Percentiles rank a stretch among this genome's conserved stretches.
phyloP scores from a whole-genome alignment of 2,113 vertebrate species.

The Serilophus lunatus region DNA sequence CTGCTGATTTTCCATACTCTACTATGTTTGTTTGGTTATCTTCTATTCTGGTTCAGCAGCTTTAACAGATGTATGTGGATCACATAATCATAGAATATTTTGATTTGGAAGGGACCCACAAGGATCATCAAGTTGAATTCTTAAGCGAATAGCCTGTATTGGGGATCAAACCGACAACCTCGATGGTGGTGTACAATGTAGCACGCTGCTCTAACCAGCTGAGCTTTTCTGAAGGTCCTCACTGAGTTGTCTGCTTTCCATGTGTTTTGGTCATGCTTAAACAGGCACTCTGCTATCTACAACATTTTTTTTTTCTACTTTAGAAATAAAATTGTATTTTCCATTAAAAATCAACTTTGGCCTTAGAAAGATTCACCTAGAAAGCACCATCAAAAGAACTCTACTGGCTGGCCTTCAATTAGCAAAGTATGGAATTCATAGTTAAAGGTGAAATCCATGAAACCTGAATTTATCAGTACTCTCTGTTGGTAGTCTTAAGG shows the following conservation, averaged over 20 bases:
- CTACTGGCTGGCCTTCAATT: background rate
- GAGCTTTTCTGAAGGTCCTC: background rate
- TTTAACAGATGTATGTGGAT: slow-evolving; percentile 26
- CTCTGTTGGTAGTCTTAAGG: slow-evolving; percentile 34
- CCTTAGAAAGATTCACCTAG: slow-evolving; percentile 35
- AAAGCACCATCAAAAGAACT: slow-evolving; percentile 22
- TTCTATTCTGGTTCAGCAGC: slow-evolving; percentile 19
- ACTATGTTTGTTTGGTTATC: background rate
- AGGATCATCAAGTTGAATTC: background rate
- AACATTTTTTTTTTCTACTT: background rate
- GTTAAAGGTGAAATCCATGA: slow-evolving; percentile 36
- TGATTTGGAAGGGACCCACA: background rate
- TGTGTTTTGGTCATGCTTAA: slow-evolving; percentile 12
- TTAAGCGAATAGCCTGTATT: background rate
- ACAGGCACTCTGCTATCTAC: background rate
- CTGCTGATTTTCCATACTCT: slow-evolving; percentile 19
- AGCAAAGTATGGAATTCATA: slow-evolving; percentile 22
- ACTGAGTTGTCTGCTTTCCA: slow-evolving; percentile 11
- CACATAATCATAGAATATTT: background rate
- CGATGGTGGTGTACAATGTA: background rate
- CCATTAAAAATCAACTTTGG: background rate
- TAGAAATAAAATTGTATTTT: slow-evolving; percentile 12
- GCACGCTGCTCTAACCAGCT: background rate
- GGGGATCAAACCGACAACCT: background rate
- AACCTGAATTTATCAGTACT: slow-evolving; percentile 5